Evolutionary conservation across 2,888 invertebrate species (phyloP), one percentile per base, ranked within the genome.

Genomic region (Nezara viridula): DNA sequence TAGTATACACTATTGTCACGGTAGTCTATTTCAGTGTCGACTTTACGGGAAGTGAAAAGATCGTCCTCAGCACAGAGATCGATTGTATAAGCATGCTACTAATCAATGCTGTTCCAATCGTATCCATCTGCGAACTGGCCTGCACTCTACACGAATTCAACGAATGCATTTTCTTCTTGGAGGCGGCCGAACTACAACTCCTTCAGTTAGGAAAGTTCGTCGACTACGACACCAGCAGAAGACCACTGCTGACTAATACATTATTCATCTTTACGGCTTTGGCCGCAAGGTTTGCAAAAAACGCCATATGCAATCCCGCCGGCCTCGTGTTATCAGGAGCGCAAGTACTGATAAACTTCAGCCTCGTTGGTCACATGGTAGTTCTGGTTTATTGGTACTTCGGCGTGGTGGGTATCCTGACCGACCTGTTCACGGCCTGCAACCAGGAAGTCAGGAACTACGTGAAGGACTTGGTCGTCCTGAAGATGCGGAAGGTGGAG

Each of bases 401-500:
- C 44, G 81, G 81, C 0, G 44, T n/a, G n/a, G 81, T 81, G 0
- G 81, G 81, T 44, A 81, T 81, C 21, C 44, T 47, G 14, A 81
- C 81, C 40, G 44, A 44, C 9, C 14, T 81, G 24, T 47, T 81
- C n/a, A 10, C 44, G 1, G 44, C 81, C 14, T 81, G 81, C 81
- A 81, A 81, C 44, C 10, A 81, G 44, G 81, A 81, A 14, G 44
- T 81, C n/a, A 44, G 24, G 21, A 24, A 44, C n/a, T 81, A 81
- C 44, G 40, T 47, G 14, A 81, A n/a, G 14, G 81, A 44, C 6
- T 44, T 44, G 21, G 24, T 44, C 44, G 44, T 44, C n/a, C 44
- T 47, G 14, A 81, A 81, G 81, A 44, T 47, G 81, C 44, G 81
- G 44, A 81, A 81, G n/a, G 44, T 81, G 81, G 81, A 81, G 81